A percentile compares a stretch with the other conserved stretches of the same genome.
Evolutionary conservation across 2,797 vertebrate species (phyloP).

Genomic region (Falco biarmicus): DNA sequence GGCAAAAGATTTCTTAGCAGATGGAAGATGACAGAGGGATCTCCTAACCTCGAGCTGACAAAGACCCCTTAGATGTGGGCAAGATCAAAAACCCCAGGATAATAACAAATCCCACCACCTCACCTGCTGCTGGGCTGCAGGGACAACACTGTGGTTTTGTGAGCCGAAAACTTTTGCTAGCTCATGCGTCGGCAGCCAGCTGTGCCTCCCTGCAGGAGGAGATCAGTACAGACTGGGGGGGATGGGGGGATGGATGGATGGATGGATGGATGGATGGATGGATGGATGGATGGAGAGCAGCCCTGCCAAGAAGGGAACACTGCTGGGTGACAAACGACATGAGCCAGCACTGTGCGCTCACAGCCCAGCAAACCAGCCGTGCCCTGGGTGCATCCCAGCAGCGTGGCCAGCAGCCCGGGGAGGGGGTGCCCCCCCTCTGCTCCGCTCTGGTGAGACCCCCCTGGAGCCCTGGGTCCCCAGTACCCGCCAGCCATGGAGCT

Average conservation of each 20-base stretch:
- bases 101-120: not conserved
- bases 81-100: not conserved
- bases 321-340: not conserved
- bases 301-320: not conserved
- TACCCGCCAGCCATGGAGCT: no score
- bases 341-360: not conserved
- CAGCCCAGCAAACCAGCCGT: not conserved
- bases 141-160: not conserved
- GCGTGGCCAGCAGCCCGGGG: no score
- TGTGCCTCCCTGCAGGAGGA: not conserved
- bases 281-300: not conserved
- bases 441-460: no score
- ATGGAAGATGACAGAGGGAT: not conserved
- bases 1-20: not conserved
- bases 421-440: no score
- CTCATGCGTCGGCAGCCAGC: not conserved
- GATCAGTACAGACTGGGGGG: not conserved
- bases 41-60: not conserved
- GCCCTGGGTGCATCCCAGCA: no score
- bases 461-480: no score
- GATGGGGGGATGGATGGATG: not conserved
- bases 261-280: no score
- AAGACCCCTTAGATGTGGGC: rapidly evolving
- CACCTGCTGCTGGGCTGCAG: rapidly evolving
- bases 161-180: not conserved